Evolutionary conservation across 2,888 invertebrate species (phyloP), one percentile per base, ranked within the genome.

Genomic region (Drosophila lutescens): DNA sequence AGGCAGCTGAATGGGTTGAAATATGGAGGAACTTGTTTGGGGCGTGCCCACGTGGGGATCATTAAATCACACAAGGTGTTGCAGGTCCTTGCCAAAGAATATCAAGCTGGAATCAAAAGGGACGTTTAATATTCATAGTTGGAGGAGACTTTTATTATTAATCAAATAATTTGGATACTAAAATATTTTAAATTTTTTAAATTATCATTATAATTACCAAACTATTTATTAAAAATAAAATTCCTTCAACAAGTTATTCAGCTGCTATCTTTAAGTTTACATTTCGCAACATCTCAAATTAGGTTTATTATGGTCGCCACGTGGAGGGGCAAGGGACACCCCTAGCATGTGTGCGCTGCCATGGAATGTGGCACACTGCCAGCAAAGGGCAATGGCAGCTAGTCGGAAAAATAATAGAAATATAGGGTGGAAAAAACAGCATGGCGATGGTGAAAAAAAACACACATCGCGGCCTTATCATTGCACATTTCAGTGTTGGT

Each of bases 401-500:
- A 34, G 55, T 34, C 36, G 47, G 54, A 73, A 59, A 66, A 60
- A 79, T 50, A 62, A 56, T 34, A 26, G 59, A 67, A 49, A 61
- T 55, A 40, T 65, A 56, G 47, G 54, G 69, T 49, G 67, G 54
- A 72, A 76, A 13, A 82, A 65, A 49, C 36, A 43, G 34, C n/a
- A 83, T 73, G 72, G 79, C 69, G 70, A 67, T 62, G 54, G 77
- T 67, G 56, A 58, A 63, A 74, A 26, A 38, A 60, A 57, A 74
- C 60, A 83, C 77, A 77, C 79, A 80, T 61, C 69, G 80, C 41
- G 74, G 74, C 79, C 85, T 85, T 85, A 85, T 85, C 84, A 84
- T 86, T 80, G 79, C 80, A 85, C 87, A 85, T 85, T 85, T 87
- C 76, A 75, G 74, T 87, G 85, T 85, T 87, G 78, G 79, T 87